Percentiles rank a stretch among this genome's conserved stretches.
Conservation (phyloP, 92 coral and sea anemone species). For the Phenganax stokvisi region DNA sequence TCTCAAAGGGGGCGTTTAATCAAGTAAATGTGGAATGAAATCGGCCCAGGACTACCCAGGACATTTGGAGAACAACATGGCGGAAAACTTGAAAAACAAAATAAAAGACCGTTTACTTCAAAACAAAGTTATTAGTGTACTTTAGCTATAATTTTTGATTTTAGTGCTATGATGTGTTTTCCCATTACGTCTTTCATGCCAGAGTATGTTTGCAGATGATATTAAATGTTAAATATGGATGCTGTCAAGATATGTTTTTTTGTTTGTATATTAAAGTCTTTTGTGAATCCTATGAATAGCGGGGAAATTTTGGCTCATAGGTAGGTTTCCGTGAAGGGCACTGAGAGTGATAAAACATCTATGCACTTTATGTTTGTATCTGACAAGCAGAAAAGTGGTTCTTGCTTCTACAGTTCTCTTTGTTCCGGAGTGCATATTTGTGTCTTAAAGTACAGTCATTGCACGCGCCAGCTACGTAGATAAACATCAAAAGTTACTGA, state of each 20-base stretch:
- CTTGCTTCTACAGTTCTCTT: too few species aligned
- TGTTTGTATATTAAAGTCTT: neutral
- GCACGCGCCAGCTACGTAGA: neutral
- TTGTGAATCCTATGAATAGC: constrained; percentile 1
- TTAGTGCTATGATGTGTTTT: neutral
- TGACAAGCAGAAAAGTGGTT: too few species aligned
- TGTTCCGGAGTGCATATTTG: neutral
- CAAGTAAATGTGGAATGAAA: too few species aligned
- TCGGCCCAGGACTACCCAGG: neutral
- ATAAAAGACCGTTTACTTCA: neutral
- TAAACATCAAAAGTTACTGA: neutral
- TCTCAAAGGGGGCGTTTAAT: neutral
- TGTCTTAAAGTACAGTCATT: neutral
- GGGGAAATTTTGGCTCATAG: neutral
- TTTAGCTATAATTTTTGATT: neutral
- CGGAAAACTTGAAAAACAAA: neutral
- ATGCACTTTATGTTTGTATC: neutral
- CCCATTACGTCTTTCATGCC: neutral
- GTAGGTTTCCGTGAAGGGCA: neutral
- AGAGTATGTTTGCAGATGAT: neutral
- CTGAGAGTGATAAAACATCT: too few species aligned
- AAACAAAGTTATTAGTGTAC: neutral
- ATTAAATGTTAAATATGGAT: neutral
- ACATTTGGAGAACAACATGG: neutral
- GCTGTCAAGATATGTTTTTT: neutral